Base-by-base conservation (phyloP, 92 coral and sea anemone genomes). In the Epizoanthus fatuus region DNA sequence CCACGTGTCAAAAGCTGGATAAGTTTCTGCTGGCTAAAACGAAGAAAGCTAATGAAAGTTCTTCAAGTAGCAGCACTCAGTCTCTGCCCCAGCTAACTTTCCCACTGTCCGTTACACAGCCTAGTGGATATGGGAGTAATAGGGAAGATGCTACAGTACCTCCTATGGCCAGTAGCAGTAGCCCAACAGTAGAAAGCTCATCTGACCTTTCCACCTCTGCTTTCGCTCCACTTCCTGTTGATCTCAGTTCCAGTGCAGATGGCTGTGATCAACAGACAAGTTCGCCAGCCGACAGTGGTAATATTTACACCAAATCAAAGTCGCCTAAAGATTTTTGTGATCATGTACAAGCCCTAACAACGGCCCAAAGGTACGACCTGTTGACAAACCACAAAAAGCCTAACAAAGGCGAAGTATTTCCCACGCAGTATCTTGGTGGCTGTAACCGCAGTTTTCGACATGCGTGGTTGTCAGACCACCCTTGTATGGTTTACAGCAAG, bases 391-490 rank as follows among this genome's bases (percentile, higher is more conserved):
- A 40, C 44, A 40, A 5, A 5, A 40, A 40, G 44, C 44, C 44
- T 5, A 1, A 40, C 44, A 40, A 40, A 40, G 44, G 44, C 44
- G 4, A 55, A 55, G 59, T 55, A 11, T 11, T 55, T 55, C 59
- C 59, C 15, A 55, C 59, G 12, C 59, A 55, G 59, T 22, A 55
- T 55, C 59, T 55, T 55, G 59, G 59, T 55, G 59, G 59, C 59
- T 1, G 59, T 55, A 55, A 16, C 44, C 59, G 59, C 59, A 55
- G 59, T 55, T 55, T 55, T 55, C 59, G 59, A 55, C 17, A 55
- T 55, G 59, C 15, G 57, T 55, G 75, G 62, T 81, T 81, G 77
- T 57, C 72, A 81, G 62, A 81, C 74, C 67, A 81, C 62, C 77
- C 40, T 45, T 66, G 86, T 66, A 67, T 67, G 72, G 59, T 37